Evolutionary conservation across 1,140 invertebrate species (phyloP).

Genomic region (Anadara kagoshimensis): DNA sequence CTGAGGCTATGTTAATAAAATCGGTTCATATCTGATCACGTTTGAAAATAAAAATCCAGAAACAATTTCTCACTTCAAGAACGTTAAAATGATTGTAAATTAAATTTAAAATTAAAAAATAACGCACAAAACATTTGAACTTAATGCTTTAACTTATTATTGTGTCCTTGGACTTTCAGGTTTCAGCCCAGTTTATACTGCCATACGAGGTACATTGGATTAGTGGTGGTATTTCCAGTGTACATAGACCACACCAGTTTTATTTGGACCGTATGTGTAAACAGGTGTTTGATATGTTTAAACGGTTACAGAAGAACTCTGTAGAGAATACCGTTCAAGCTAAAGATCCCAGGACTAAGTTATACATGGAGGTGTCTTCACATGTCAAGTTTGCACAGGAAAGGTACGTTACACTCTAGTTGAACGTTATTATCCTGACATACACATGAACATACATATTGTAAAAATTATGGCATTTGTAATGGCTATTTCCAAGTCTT

Average conservation of each 20-base stretch:
- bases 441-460: too few relatives aligned
- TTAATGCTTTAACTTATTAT: too few relatives aligned
- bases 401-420: conserved; percentile 47
- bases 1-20: too few relatives aligned
- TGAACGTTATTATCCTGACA: background rate
- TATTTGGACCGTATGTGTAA: conserved; percentile 79
- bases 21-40: too few relatives aligned
- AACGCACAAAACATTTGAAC: too few relatives aligned
- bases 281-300: conserved; percentile 47
- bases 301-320: conserved; percentile 75
- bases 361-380: conserved; percentile 80
- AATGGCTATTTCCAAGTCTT: too few relatives aligned
- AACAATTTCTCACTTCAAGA: too few relatives aligned
- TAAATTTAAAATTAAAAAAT: too few relatives aligned
- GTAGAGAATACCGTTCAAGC: conserved; percentile 78
- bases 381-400: conserved; percentile 69
- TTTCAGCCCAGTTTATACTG: conserved; percentile 78
- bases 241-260: conserved; percentile 77
- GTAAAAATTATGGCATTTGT: too few relatives aligned
- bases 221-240: conserved; percentile 75
- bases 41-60: too few relatives aligned
- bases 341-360: conserved; percentile 44
- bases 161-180: background rate
- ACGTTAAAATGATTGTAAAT: too few relatives aligned
- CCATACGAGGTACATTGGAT: conserved; percentile 79